Percentiles rank a stretch among this genome's conserved stretches.
phyloP scores from a whole-genome alignment of 2,113 vertebrate species.

The Sinocyclocheilus anophthalmus region DNA sequence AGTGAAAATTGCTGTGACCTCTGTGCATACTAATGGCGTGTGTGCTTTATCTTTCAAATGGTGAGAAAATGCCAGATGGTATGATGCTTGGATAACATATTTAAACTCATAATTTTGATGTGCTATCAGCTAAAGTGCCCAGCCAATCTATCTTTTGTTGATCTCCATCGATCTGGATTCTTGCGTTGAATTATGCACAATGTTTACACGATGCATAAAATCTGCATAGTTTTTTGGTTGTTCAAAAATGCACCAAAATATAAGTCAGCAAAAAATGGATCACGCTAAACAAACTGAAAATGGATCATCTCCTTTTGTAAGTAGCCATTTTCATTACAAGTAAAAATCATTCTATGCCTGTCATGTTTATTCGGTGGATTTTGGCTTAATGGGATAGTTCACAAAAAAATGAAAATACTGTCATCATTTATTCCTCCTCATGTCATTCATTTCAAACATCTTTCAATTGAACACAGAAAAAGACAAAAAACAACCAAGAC shows the following conservation, averaged over 20 bases:
- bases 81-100: conserved; percentile 5
- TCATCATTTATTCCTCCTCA: background rate
- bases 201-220: conserved; percentile 33
- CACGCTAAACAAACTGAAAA: background rate
- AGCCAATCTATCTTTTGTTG: background rate
- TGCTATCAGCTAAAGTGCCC: background rate
- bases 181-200: conserved; percentile 35
- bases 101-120: conserved; percentile 1
- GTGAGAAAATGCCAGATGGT: background rate
- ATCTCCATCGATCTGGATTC: background rate
- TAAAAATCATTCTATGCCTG: too few species aligned
- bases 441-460: too few species aligned
- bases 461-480: too few species aligned
- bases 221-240: conserved; percentile 12
- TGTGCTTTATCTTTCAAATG: background rate
- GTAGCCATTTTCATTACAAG: background rate
- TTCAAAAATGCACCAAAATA: conserved; percentile 19
- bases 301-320: background rate
- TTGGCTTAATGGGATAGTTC: background rate
- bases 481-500: too few species aligned
- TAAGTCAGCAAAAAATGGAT: background rate
- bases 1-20: conserved; percentile 37
- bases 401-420: background rate
- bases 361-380: background rate
- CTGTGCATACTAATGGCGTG: conserved; percentile 32